phyloP scores from a whole-genome alignment of 2,797 vertebrate genomes.

The Tokudaia muenninki region DNA sequence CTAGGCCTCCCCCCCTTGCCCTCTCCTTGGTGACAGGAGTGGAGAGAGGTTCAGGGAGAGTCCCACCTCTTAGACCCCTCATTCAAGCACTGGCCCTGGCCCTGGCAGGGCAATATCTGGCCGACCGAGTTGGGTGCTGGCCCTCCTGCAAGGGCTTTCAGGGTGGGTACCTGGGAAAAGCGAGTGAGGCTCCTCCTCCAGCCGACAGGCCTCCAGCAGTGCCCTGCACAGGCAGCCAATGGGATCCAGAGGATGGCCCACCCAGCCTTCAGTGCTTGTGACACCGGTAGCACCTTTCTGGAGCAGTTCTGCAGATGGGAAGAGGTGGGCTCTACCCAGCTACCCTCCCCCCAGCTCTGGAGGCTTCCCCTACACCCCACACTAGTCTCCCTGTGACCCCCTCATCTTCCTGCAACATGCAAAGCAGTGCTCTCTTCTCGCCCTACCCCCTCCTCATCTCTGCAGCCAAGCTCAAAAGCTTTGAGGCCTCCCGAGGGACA shows the following conservation, averaged over 20 bases:
- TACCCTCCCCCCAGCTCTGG: not conserved
- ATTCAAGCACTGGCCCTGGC: not conserved
- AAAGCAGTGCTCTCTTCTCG: not conserved
- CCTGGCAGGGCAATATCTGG: not conserved
- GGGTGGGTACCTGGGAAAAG: conserved; percentile 83
- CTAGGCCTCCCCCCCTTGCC: no score
- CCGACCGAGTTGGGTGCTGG: not conserved
- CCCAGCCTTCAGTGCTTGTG: conserved; percentile 87
- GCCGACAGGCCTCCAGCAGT: conserved; percentile 86
- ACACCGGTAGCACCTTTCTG: conserved; percentile 85
- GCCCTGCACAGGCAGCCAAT: conserved; percentile 87
- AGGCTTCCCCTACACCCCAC: not conserved
- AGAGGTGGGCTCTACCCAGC: not conserved
- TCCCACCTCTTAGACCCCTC: not conserved
- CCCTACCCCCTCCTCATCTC: not conserved
- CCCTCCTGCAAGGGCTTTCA: not conserved
- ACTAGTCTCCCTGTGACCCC: no score
- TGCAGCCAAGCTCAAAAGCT: not conserved
- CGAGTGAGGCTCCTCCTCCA: conserved; percentile 83
- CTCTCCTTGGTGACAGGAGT: not conserved
- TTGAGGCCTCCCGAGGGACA: not conserved
- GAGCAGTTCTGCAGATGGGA: conserved; percentile 81
- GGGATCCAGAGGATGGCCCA: conserved; percentile 88
- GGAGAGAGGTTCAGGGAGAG: not conserved
- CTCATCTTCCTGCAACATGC: no score